Base-by-base conservation (phyloP, 2,888 invertebrate species). In the Parthenolecanium corni region DNA sequence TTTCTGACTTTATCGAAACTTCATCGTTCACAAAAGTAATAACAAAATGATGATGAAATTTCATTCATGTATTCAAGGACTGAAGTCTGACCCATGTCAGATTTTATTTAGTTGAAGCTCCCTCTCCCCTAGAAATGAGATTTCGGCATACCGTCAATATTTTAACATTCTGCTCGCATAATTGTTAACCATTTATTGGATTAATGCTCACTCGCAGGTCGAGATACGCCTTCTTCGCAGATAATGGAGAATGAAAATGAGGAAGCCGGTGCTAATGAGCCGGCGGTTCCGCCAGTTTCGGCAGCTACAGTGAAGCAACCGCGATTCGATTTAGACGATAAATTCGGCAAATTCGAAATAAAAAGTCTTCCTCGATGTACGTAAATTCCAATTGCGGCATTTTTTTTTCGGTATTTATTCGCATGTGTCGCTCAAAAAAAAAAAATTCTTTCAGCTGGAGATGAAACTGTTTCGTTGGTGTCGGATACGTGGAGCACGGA, bases 401-500 rank as follows among this genome's bases (percentile, higher is more conserved):
- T 36, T 65, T 52, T 65, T 52, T 65, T 63, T 68, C 64, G 62
- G 47, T 72, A 52, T 47, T 61, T 31, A 49, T 24, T n/a, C 21
- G 3, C 25, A 36, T 38, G 12, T 9, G 25, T 42, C 16, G 40
- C 52, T 52, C 9, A 46, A 24, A 14, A n/a, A n/a, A n/a, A n/a
- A n/a, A n/a, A n/a, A 31, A 24, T 25, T 52, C 3, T 53, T 16
- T n/a, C 47, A 68, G 82, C 82, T 75, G 89, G 89, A 1, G 96
- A 96, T 74, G 97, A 97, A 75, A 94, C 94, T 0, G 86, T 94
- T 40, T 96, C 95, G 40, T 85, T 96, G 71, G 94, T 97, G 69
- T 94, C 94, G 52, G 97, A 98, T 74, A 95, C 95, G 1, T 97
- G 97, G 97, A 94, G 94, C 68, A 97, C 97, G 0, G 97, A 97